Evolutionary conservation across 1,140 invertebrate species (phyloP).

Genomic region (Diabrotica virgifera): DNA sequence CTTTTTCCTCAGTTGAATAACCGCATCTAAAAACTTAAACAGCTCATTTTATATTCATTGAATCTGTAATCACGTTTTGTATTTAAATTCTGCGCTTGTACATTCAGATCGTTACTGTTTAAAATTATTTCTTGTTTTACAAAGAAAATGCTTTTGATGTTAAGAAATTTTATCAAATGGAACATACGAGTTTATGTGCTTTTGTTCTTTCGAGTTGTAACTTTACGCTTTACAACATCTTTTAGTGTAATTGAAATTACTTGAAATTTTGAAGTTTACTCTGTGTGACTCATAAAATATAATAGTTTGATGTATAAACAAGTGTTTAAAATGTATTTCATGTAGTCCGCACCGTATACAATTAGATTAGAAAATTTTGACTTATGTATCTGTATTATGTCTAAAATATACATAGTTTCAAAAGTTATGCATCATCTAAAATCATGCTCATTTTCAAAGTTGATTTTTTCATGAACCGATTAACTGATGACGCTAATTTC

Average conservation of each 20-base stretch:
- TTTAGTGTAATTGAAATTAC: neutral
- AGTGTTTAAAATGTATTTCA: too few relatives aligned
- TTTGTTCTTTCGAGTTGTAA: neutral
- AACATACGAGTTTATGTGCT: neutral
- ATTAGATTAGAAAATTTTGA: too few relatives aligned
- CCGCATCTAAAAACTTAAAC: conserved; percentile 8
- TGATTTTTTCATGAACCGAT: too few relatives aligned
- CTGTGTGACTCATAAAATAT: neutral
- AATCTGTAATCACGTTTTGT: conserved; percentile 8
- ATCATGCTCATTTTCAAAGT: too few relatives aligned
- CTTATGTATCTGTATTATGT: too few relatives aligned
- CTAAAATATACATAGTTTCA: too few relatives aligned
- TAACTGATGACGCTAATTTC: too few relatives aligned
- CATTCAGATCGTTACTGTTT: neutral
- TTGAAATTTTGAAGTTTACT: neutral
- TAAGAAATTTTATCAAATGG: neutral
- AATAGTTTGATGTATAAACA: too few relatives aligned
- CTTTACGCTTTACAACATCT: neutral
- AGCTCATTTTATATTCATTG: conserved; percentile 11
- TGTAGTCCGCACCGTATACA: too few relatives aligned
- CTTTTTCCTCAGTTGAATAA: conserved; percentile 4
- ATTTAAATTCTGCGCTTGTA: neutral
- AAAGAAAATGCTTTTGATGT: neutral
- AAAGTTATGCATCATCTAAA: too few relatives aligned
- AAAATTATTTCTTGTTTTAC: neutral